phyloP scores from a whole-genome alignment of 2,888 invertebrate species.

The Homarus gammarus region DNA sequence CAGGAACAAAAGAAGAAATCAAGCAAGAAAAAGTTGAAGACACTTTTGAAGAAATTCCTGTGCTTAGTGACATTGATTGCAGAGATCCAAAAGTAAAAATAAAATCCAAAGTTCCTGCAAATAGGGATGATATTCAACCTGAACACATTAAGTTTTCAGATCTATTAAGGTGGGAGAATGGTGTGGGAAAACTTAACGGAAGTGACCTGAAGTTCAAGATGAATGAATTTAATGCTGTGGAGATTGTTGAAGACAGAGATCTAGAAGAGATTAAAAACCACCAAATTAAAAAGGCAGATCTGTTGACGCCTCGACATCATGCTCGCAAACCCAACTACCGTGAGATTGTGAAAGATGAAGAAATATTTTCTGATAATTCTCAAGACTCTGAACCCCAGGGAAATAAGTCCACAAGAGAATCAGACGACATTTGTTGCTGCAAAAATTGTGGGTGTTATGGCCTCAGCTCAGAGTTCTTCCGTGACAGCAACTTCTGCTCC shows the following conservation, averaged over 20 bases:
- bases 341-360: slow-evolving; percentile 66
- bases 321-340: slow-evolving; percentile 68
- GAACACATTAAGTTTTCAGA: slow-evolving; percentile 61
- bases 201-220: slow-evolving; percentile 69
- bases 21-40: slow-evolving; percentile 5
- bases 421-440: slow-evolving; percentile 73
- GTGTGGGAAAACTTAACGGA: slow-evolving; percentile 63
- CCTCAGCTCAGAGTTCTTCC: slow-evolving; percentile 70
- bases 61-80: not conserved
- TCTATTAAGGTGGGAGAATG: slow-evolving; percentile 71
- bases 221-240: slow-evolving; percentile 73
- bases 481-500: slow-evolving; percentile 70
- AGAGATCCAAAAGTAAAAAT: not conserved
- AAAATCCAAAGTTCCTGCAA: slow-evolving; percentile 1
- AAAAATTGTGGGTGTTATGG: slow-evolving; percentile 74
- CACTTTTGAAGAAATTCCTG: not conserved
- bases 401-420: slow-evolving; percentile 48
- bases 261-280: slow-evolving; percentile 68
- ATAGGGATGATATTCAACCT: slow-evolving; percentile 31
- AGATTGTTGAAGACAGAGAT: slow-evolving; percentile 67
- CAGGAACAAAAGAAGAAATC: not conserved
- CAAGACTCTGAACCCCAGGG: slow-evolving; percentile 64
- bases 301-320: slow-evolving; percentile 45
- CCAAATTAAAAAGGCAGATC: slow-evolving; percentile 32
- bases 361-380: slow-evolving; percentile 63